Evolutionary conservation across 2,888 invertebrate species (phyloP).

Genomic region (Matsumyia berberina): DNA sequence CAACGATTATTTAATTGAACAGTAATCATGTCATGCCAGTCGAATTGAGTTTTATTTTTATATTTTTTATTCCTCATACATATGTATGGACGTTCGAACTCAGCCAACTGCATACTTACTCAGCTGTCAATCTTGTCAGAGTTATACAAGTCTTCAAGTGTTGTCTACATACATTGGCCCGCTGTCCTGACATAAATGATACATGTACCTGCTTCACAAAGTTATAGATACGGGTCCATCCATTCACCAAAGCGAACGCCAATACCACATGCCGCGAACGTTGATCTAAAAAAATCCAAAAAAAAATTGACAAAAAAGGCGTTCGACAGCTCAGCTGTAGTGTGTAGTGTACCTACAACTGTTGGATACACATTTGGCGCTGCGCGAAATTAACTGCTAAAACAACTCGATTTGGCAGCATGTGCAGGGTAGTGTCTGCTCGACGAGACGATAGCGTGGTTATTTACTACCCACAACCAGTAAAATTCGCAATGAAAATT

Average conservation of each 20-base stretch:
- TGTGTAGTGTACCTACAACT: constrained; percentile 14
- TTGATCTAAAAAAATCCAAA: constrained; percentile 5
- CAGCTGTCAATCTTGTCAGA: constrained; percentile 65
- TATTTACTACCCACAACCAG: constrained; percentile 38
- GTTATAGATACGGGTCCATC: constrained; percentile 16
- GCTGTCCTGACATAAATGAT: neutral
- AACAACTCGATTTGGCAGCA: constrained; percentile 42
- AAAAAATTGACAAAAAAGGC: constrained; percentile 24
- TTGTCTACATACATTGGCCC: constrained; percentile 35
- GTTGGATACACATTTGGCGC: constrained; percentile 39
- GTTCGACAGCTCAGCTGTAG: neutral
- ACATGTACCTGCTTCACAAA: neutral
- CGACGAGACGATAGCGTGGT: constrained; percentile 3
- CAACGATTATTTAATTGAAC: constrained; percentile 60
- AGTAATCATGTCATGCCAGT: constrained; percentile 40
- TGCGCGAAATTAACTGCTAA: constrained; percentile 41
- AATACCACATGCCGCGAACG: neutral
- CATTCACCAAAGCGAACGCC: constrained; percentile 32
- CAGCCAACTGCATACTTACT: constrained; percentile 52
- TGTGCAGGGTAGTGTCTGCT: constrained; percentile 16
- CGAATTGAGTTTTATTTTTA: neutral
- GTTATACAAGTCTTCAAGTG: constrained; percentile 56
- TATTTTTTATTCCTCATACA: constrained; percentile 5
- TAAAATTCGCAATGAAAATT: constrained; percentile 38
- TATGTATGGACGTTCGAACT: constrained; percentile 8